Percentiles rank a stretch among this genome's conserved stretches.
Conservation (phyloP, 2,797 vertebrate genomes). For the Acestrorhynchus altus region DNA sequence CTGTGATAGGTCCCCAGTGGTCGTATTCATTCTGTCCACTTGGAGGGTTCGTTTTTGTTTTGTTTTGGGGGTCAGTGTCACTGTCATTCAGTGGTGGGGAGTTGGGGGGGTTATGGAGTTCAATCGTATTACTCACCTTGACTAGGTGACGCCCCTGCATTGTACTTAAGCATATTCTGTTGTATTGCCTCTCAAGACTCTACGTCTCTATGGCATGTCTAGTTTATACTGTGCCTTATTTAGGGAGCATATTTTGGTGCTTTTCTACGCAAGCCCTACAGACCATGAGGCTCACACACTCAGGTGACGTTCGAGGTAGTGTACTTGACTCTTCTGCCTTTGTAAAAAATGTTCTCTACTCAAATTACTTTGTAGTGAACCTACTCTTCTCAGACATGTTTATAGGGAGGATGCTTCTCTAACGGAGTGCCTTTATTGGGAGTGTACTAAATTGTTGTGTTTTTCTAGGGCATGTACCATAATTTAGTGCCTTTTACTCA, state of each 20-base stretch:
- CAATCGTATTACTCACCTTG: neutral
- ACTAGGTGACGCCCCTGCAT: no score
- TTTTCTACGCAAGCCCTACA: neutral
- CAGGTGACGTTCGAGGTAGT: no score
- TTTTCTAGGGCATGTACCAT: neutral
- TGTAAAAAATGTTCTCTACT: neutral
- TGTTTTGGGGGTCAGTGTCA: no score
- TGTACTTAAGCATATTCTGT: neutral
- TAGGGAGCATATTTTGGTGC: constrained; percentile 17
- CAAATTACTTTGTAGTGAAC: neutral
- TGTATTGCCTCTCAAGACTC: neutral
- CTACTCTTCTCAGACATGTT: neutral
- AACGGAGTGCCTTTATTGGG: neutral
- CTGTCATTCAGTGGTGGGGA: no score
- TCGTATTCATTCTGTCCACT: no score
- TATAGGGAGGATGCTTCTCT: neutral
- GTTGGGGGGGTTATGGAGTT: no score
- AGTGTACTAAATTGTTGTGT: neutral
- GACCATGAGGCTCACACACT: no score
- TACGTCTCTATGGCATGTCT: no score
- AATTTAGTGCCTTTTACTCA: no score
- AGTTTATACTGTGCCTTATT: neutral
- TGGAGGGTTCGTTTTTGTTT: no score
- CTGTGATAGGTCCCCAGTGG: no score
- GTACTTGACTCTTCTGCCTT: neutral